phyloP scores from a whole-genome alignment of 2,888 invertebrate species.

The Hymenopus coronatus region DNA sequence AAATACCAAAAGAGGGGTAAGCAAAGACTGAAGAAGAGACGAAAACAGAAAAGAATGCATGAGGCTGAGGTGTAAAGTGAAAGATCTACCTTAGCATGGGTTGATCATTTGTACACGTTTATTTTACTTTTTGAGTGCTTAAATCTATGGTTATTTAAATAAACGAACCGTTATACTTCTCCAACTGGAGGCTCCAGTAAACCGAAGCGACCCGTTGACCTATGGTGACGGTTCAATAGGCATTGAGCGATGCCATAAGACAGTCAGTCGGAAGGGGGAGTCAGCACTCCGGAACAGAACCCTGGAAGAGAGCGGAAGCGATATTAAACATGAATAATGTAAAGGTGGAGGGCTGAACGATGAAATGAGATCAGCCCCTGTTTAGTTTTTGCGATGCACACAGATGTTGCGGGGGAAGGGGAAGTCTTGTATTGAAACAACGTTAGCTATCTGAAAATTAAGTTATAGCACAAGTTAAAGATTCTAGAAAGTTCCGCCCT shows the following conservation, averaged over 20 bases:
- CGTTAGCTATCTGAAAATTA: conserved; percentile 1
- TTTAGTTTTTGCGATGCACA: neutral
- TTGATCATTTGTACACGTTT: no score
- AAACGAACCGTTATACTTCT: no score
- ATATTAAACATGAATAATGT: conserved; percentile 49
- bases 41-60: no score
- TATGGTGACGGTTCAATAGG: neutral
- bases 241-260: neutral
- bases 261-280: neutral
- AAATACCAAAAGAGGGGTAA: no score
- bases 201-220: no score
- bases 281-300: neutral
- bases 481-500: neutral
- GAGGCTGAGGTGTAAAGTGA: no score
- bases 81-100: no score
- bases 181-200: no score
- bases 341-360: conserved; percentile 28
- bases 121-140: no score
- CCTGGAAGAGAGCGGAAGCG: conserved; percentile 34
- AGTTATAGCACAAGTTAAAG: neutral
- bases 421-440: neutral
- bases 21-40: no score
- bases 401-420: neutral
- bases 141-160: no score
- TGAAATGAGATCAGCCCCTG: conserved; percentile 17